Percentiles rank a stretch among this genome's conserved stretches.
Evolutionary conservation across 2,888 invertebrate genomes (phyloP).

Genomic region (Cantharis lateralis): DNA sequence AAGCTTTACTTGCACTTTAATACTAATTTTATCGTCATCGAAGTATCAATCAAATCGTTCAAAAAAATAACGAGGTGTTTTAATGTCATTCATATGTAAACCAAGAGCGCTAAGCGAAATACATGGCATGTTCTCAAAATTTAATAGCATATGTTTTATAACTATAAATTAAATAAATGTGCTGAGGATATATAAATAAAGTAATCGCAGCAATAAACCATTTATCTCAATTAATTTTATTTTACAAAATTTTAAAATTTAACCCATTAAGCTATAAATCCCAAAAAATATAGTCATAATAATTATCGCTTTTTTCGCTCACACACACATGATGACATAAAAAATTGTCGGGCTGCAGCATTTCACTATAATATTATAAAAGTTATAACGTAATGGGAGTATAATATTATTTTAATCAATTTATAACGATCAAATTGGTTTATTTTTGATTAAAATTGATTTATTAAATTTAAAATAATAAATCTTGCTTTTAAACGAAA

Average conservation of each 20-base stretch:
- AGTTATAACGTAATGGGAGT: too few species aligned
- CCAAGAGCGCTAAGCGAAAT: not conserved
- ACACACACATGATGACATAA: not conserved
- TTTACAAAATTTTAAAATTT: not conserved
- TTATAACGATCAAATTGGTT: not conserved
- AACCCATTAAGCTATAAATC: not conserved
- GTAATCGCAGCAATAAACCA: not conserved
- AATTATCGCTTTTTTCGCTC: not conserved
- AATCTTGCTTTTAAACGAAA: not conserved
- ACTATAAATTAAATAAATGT: not conserved
- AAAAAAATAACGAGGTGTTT: constrained; percentile 4
- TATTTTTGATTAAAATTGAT: too few species aligned
- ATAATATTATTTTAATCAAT: not conserved
- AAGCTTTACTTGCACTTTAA: not conserved
- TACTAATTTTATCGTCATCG: constrained; percentile 4
- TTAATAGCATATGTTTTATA: not conserved
- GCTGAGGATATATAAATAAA: not conserved
- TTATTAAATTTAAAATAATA: not conserved
- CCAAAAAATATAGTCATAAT: not conserved
- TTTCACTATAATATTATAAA: not conserved
- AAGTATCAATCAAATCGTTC: constrained; percentile 4
- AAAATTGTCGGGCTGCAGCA: not conserved
- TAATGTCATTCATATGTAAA: constrained; percentile 1
- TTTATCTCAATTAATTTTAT: not conserved
- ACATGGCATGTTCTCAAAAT: not conserved